Base-by-base conservation (phyloP, 2,888 invertebrate species). In the Andrena hattorfiana region DNA sequence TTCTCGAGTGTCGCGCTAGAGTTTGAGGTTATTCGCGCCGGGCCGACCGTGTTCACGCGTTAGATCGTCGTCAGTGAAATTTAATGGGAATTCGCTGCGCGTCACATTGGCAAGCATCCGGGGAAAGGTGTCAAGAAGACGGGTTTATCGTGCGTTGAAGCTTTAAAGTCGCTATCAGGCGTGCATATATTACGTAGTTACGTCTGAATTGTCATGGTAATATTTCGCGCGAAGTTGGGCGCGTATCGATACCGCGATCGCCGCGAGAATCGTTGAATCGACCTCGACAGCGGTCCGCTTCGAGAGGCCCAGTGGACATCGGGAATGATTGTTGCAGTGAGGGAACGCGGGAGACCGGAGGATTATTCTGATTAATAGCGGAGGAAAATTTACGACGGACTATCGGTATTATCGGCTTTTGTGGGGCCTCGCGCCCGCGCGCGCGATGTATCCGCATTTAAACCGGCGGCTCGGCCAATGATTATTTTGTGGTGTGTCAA, bases 401-500 rank as follows among this genome's bases (percentile, higher is more conserved):
- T 28, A 49, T 49, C 23, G 23, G 13, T 49, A 10, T 13, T 8
- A 60, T 76, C 72, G 72, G 62, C 68, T 66, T 71, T 64, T 62
- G 76, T 83, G 76, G 35, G 71, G 71, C 67, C 68, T 56, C 73
- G 70, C 78, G 75, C 78, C 79, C 78, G 74, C 42, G 42, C 42
- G 42, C 42, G 42, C 42, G 42, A 42, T 42, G 42, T 42, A 72
- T 84, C 77, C 69, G 68, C 64, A 84, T 86, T 73, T 72, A 83
- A 67, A 51, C 75, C 59, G 69, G 59, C 63, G 48, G 83, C 66
- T 63, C 84, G 77, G 59, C 72, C 75, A 77, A 77, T 87, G 66
- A 76, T 87, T 81, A 79, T 87, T 83, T 81, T 87, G 87, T 87
- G 85, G 78, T 87, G 87, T 89, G 90, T 83, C 87, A 85, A 88